Conservation (phyloP, 2,113 vertebrate genomes). For the Hoplias malabaricus region DNA sequence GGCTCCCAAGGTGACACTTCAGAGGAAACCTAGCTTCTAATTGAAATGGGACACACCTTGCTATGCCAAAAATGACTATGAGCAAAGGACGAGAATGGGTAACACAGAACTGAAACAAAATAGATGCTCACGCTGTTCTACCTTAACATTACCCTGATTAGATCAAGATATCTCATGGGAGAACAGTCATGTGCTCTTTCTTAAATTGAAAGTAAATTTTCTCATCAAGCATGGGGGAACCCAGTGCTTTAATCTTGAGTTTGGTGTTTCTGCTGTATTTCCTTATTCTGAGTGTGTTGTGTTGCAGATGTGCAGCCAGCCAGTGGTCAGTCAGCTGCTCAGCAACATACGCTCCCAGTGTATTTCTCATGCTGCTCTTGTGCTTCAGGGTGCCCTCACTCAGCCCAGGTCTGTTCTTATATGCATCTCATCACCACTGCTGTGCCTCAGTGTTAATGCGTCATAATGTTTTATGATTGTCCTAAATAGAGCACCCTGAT, state of each 20-base stretch:
- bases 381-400: slow-evolving; percentile 91
- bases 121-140: not conserved
- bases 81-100: not conserved
- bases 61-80: not conserved
- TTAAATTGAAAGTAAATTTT: slow-evolving; percentile 25
- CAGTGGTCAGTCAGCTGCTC: slow-evolving; percentile 94
- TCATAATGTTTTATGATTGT: not conserved
- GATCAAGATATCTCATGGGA: not conserved
- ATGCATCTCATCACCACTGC: not conserved
- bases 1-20: slow-evolving; percentile 87
- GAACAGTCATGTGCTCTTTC: not conserved
- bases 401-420: slow-evolving; percentile 84
- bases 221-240: not conserved
- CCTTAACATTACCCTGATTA: not conserved
- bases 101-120: not conserved
- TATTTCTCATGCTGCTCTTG: slow-evolving; percentile 93
- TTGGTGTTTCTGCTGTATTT: not conserved
- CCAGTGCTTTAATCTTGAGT: not conserved
- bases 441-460: not conserved
- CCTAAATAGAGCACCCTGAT: not conserved
- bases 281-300: slow-evolving; percentile 14
- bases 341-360: slow-evolving; percentile 99
- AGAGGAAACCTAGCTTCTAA: not conserved
- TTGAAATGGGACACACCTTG: not conserved
- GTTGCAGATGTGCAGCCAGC: slow-evolving; percentile 94